These are phyloP conservation scores for Camelus dromedarius DNA, from an alignment of 2,113 vertebrate genomes.

Conservation along the genomic window DNA sequence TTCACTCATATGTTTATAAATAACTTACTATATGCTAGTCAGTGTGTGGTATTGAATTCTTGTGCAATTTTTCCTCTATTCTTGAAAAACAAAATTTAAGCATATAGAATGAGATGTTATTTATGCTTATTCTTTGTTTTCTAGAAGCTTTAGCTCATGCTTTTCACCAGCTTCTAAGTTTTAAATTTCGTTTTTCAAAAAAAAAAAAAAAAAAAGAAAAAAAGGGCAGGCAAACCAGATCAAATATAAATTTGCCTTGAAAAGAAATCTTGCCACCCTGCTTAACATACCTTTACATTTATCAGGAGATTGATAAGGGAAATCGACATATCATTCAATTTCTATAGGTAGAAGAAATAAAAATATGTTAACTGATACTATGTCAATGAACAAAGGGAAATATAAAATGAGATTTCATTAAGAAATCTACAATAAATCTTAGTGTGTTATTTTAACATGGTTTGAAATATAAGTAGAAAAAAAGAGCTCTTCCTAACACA, in stretches of 20 bases:
- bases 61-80: neutral
- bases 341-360: conserved; percentile 32
- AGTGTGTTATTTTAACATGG: conserved; percentile 64
- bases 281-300: neutral
- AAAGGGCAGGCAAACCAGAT: neutral
- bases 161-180: neutral
- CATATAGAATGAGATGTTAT: neutral
- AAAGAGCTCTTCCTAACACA: neutral
- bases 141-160: neutral
- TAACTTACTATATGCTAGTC: neutral
- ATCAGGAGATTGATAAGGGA: neutral
- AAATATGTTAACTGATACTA: conserved; percentile 67
- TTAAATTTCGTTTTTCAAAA: neutral
- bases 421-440: conserved; percentile 70
- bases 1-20: neutral
- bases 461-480: conserved; percentile 61
- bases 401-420: conserved; percentile 73
- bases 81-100: neutral
- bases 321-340: conserved; percentile 63
- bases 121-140: neutral
- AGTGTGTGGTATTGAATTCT: neutral
- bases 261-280: neutral
- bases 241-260: neutral
- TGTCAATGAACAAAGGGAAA: conserved; percentile 60
- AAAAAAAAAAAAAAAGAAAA: neutral